Percentiles rank a stretch among this genome's conserved stretches.
Conservation (phyloP, 2,888 invertebrate species). For the Drosophila fungiperda region DNA sequence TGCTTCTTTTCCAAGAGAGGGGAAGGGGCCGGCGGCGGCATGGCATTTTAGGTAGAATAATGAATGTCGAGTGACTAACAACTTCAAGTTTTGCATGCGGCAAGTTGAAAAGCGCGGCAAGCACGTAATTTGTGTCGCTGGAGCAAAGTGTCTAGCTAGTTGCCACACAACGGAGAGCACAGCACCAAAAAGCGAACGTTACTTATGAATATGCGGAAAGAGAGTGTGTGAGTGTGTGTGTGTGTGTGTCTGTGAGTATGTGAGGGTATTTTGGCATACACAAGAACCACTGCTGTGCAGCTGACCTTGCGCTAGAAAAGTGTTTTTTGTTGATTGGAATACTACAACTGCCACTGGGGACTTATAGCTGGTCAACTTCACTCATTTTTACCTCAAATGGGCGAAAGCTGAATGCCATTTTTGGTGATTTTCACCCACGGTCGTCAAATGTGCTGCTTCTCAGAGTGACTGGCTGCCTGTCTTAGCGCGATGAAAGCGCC, state of each 20-base stretch:
- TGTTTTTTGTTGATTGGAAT: slow-evolving; percentile 45
- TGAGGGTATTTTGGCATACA: neutral
- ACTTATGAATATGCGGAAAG: slow-evolving; percentile 45
- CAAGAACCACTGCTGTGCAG: slow-evolving; percentile 51
- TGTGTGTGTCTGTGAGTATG: slow-evolving; percentile 12
- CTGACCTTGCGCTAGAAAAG: slow-evolving; percentile 73
- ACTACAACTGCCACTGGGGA: slow-evolving; percentile 12
- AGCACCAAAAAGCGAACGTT: slow-evolving; percentile 53
- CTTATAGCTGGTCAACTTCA: slow-evolving; percentile 16
- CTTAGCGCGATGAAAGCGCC: slow-evolving; percentile 43
- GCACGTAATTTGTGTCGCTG: slow-evolving; percentile 74
- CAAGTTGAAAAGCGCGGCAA: slow-evolving; percentile 54
- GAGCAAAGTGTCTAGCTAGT: slow-evolving; percentile 23
- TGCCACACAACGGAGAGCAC: slow-evolving; percentile 50
- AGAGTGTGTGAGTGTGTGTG: slow-evolving; percentile 7
- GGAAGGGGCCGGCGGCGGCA: slow-evolving; percentile 12
- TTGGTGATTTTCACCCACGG: slow-evolving; percentile 77
- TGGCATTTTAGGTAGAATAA: slow-evolving; percentile 32
- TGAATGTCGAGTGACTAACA: slow-evolving; percentile 51
- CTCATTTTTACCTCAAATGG: slow-evolving; percentile 55
- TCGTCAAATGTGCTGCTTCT: slow-evolving; percentile 63
- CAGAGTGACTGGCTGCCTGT: slow-evolving; percentile 47
- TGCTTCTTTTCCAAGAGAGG: neutral
- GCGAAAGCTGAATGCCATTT: slow-evolving; percentile 77
- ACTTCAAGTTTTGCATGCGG: slow-evolving; percentile 54